Percentiles rank a stretch among this genome's conserved stretches.
Conservation (phyloP, 2,113 vertebrate species). For the Menidia beryllina region DNA sequence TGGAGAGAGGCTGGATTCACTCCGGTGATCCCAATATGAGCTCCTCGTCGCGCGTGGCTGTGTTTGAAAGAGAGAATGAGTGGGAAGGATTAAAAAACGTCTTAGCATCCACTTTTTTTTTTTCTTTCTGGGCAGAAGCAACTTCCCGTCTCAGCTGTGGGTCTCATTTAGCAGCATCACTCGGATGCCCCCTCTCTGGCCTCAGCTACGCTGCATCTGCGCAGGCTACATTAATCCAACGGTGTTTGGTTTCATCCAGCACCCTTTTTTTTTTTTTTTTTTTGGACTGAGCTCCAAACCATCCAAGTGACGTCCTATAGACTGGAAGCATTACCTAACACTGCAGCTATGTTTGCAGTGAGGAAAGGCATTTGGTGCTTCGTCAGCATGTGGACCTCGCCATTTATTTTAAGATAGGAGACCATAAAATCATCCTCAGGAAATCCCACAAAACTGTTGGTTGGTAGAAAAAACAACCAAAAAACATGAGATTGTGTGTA, state of each 20-base stretch:
- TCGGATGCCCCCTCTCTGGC: slow-evolving; percentile 49
- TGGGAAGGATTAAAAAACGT: not conserved
- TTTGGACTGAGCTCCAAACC: slow-evolving; percentile 33
- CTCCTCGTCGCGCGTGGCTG: slow-evolving; percentile 30
- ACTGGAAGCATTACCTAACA: slow-evolving; percentile 59
- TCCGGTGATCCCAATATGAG: slow-evolving; percentile 24
- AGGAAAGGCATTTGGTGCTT: slow-evolving; percentile 63
- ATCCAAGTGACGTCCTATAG: slow-evolving; percentile 54
- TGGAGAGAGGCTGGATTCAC: slow-evolving; percentile 56
- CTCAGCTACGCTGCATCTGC: slow-evolving; percentile 60
- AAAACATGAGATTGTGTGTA: slow-evolving; percentile 39
- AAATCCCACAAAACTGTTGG: slow-evolving; percentile 47
- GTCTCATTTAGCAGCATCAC: slow-evolving; percentile 60
- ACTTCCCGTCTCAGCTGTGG: slow-evolving; percentile 33
- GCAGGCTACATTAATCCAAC: slow-evolving; percentile 66
- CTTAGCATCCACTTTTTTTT: slow-evolving; percentile 27
- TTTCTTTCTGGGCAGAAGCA: slow-evolving; percentile 31
- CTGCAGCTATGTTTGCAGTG: slow-evolving; percentile 66
- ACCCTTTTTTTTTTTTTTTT: slow-evolving; percentile 49
- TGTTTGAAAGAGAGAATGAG: slow-evolving; percentile 36
- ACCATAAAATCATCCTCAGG: slow-evolving; percentile 54
- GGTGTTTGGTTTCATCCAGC: slow-evolving; percentile 76
- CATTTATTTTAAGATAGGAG: slow-evolving; percentile 49
- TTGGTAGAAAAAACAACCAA: no score
- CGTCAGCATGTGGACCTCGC: slow-evolving; percentile 47